A percentile compares a stretch with the other conserved stretches of the same genome.
These are phyloP conservation scores for Tenebrosternarchus preto DNA, from an alignment of 2,113 vertebrate genomes.

Conservation along the genomic window DNA sequence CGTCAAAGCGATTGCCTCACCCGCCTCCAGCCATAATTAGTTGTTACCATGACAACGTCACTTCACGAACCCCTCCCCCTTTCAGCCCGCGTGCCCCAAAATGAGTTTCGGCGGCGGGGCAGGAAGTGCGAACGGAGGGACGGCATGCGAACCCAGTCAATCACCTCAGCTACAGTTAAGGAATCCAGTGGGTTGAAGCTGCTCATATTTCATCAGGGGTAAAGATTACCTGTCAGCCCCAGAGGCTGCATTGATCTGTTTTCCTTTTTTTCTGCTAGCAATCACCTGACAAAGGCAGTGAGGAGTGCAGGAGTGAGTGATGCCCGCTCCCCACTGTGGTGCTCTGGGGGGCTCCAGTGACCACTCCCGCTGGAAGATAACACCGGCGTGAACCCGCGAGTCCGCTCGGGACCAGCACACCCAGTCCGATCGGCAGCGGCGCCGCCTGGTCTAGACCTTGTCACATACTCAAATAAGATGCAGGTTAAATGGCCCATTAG, in stretches of 20 bases:
- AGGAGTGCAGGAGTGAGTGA: constrained; percentile 78
- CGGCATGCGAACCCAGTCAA: constrained; percentile 70
- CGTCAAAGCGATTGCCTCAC: constrained; percentile 53
- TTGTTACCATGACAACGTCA: constrained; percentile 63
- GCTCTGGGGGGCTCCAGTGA: constrained; percentile 60
- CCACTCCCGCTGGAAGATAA: constrained; percentile 63
- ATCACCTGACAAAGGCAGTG: constrained; percentile 83
- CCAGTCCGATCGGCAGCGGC: neutral
- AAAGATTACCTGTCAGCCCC: constrained; percentile 84
- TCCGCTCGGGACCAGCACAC: constrained; percentile 42
- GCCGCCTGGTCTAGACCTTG: neutral
- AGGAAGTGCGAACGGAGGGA: constrained; percentile 59
- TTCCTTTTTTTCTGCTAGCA: constrained; percentile 81
- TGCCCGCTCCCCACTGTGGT: constrained; percentile 58
- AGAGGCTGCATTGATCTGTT: constrained; percentile 84
- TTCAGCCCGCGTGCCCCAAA: constrained; percentile 35
- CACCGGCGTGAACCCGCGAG: constrained; percentile 70
- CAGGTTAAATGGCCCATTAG: neutral
- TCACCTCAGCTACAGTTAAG: constrained; percentile 80
- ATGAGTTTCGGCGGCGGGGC: constrained; percentile 57
- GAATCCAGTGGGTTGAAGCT: constrained; percentile 74
- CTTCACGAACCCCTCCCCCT: constrained; percentile 26
- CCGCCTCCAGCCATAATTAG: constrained; percentile 69
- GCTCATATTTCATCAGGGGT: constrained; percentile 81
- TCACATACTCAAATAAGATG: neutral